Base-by-base conservation (phyloP, 2,113 vertebrate species). In the Sapayoa aenigma region DNA sequence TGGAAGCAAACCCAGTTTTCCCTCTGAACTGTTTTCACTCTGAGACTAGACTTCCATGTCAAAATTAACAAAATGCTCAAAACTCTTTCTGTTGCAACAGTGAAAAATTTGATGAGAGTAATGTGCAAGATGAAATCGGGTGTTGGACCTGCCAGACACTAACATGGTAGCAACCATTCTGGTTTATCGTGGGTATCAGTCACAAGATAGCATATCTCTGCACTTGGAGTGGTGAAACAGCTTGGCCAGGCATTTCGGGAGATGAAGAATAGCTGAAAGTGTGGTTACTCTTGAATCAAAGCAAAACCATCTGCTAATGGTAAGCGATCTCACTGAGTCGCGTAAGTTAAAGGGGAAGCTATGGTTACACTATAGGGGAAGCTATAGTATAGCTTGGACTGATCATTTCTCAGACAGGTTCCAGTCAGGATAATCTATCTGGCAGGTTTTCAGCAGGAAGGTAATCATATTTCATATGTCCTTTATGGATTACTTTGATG, bases 261-360 rank as follows among this genome's bases (percentile, higher is more conserved):
- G 56, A 78, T 3, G 46, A 9, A 71, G 42, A 78, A n/a, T 14
- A 85, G 20, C 56, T 92, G 50, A 9, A 77, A 72, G 16, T 30
- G 24, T 80, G 59, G 63, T 66, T 84, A 12, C 63, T 80, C 18
- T 65, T 84, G 74, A 80, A 35, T 9, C 39, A 67, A 63, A 87
- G 47, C 50, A 80, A 59, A 65, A 74, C 17, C 9, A 31, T 25
- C 55, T 84, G 22, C 53, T 81, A 56, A 37, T 41, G 46, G 8
- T 58, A 9, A 90, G 60, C 0, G 5, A 86, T 14, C 8, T 68
- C 23, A 55, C 6, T 23, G 44, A 56, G 63, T n/a, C 0, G 0
- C 44, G 15, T 15, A 37, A 83, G 2, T 46, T 76, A 7, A 18
- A 42, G 31, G 20, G 79, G 33, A 88, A 65, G 42, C 15, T 9